Base-by-base conservation (phyloP, 2,113 vertebrate species). In the Tringa solitaria region DNA sequence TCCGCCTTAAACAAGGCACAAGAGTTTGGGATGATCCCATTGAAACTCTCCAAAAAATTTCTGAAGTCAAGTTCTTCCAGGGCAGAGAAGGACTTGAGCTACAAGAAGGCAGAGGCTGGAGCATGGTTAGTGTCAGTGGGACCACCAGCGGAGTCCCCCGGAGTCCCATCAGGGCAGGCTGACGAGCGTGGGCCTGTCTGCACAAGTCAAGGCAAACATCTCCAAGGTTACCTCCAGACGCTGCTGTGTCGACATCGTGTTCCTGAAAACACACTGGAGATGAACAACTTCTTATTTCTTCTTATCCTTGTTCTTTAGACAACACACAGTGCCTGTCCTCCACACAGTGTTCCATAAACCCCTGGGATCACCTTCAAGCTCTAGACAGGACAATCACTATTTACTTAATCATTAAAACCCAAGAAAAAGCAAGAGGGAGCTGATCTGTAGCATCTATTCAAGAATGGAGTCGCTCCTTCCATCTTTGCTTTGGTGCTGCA, bases 401-500 rank as follows among this genome's bases (percentile, higher is more conserved):
- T 65, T 33, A 65, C 19, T 53, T 64, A 39, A 84, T 37, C 26
- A 68, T 45, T 30, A 43, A 56, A 78, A 74, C 8, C 59, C 59
- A 60, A 59, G 10, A 23, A n/a, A 0, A 50, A 54, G 8, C 45
- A 75, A 61, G 3, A 1, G 26, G 19, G 50, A 93, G 54, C 54
- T 64, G 82, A 87, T 69, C 51, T 79, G n/a, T 14, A 95, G 67
- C 53, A 93, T 69, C 54, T 70, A 2, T n/a, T 92, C 83, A 78
- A 72, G 73, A 60, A 90, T 0, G 8, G 59, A 72, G 30, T 89
- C 0, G 0, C 35, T 93, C 65, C 91, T 85, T 81, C 90, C 75
- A 48, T 67, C 91, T 92, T 75, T 70, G 76, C 80, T 94, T 89
- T 89, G 85, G 70, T 84, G 91, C 84, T 78, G 69, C 65, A 53